Evolutionary conservation across 2,797 vertebrate genomes (phyloP).

Genomic region (Gobio occitaniae): DNA sequence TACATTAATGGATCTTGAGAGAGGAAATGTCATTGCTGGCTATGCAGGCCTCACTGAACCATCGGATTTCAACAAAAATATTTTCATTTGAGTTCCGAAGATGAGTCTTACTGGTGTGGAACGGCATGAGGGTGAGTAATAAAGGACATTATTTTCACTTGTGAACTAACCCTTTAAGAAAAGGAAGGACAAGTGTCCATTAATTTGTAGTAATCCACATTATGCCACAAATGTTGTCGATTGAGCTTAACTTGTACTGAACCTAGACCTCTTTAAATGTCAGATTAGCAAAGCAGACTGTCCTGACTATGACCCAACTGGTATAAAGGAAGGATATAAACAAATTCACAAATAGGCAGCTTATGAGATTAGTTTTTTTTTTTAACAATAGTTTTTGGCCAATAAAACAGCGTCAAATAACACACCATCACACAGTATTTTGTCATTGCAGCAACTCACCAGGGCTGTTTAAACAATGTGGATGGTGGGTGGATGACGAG

Average conservation of each 20-base stretch:
- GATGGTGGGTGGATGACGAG: slow-evolving; percentile 40
- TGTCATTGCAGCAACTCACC: not conserved
- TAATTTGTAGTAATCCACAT: not conserved
- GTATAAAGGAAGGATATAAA: slow-evolving; percentile 6
- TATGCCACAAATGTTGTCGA: not conserved
- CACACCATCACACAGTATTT: not conserved
- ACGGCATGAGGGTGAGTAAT: no score
- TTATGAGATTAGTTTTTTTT: not conserved
- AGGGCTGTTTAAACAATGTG: slow-evolving; percentile 30
- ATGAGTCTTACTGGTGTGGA: no score
- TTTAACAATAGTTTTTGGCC: not conserved
- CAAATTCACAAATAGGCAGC: not conserved
- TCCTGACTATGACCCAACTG: slow-evolving; percentile 24
- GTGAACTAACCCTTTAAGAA: not conserved
- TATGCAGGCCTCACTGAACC: no score
- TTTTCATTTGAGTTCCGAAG: no score
- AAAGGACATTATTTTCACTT: no score
- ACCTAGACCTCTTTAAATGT: not conserved
- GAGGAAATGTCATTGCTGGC: no score
- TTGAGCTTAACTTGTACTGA: slow-evolving; percentile 8
- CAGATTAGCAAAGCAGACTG: slow-evolving; percentile 33
- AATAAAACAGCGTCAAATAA: not conserved
- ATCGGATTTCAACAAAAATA: no score
- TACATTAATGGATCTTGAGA: no score
- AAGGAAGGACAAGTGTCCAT: not conserved